These are phyloP conservation scores for Fringilla coelebs DNA, from an alignment of 2,797 vertebrate species.

Conservation along the genomic window DNA sequence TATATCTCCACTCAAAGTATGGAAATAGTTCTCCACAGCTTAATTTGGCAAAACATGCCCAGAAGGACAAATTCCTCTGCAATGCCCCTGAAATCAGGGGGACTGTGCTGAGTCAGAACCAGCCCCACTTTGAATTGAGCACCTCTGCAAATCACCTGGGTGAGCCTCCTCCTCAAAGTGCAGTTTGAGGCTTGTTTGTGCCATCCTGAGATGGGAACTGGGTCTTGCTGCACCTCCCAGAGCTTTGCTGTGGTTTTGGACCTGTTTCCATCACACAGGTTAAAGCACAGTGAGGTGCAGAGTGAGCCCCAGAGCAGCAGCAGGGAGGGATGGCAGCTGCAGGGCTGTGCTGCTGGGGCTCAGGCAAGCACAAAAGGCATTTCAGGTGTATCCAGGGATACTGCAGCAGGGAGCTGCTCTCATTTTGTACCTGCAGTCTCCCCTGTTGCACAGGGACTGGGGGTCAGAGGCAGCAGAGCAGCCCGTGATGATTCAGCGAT, in stretches of 20 bases:
- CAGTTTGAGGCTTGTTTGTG: background rate
- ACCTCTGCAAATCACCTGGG: background rate
- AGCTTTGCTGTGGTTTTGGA: background rate
- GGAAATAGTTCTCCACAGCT: conserved; percentile 23
- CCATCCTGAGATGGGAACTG: background rate
- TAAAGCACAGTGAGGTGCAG: background rate
- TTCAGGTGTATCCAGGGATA: background rate
- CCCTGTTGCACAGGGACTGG: background rate
- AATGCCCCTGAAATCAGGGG: background rate
- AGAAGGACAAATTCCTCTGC: background rate
- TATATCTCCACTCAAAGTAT: conserved; percentile 34
- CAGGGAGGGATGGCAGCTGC: background rate
- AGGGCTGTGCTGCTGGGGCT: background rate
- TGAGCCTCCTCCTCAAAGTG: background rate
- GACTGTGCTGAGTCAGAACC: background rate
- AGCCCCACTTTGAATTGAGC: background rate
- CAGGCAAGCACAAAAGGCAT: background rate
- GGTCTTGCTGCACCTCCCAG: background rate
- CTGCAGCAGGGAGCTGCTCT: background rate
- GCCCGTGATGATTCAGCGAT: rapidly evolving
- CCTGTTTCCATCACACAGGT: rapidly evolving
- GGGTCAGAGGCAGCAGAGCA: background rate
- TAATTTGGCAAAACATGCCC: conserved; percentile 27
- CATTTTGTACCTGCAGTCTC: background rate
- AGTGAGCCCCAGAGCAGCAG: background rate